Percentiles rank a stretch among this genome's conserved stretches.
phyloP scores from a whole-genome alignment of 2,113 vertebrate genomes.

The Setophaga kirtlandii region DNA sequence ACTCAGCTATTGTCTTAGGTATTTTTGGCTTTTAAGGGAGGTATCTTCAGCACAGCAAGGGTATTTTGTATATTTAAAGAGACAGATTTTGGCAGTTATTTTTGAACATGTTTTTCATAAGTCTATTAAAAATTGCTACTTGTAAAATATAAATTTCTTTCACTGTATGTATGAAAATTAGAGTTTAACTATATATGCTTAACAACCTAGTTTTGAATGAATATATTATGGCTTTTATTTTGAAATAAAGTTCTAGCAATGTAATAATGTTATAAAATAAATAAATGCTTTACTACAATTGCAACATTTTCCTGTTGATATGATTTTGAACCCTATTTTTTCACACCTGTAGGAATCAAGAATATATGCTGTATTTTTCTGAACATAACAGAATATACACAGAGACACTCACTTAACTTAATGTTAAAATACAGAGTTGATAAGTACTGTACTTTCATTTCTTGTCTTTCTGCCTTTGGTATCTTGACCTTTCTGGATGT shows the following conservation, averaged over 20 bases:
- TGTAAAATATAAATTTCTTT: slow-evolving; percentile 71
- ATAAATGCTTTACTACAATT: slow-evolving; percentile 59
- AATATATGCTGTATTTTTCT: neutral
- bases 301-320: neutral
- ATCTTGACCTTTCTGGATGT: slow-evolving; percentile 20
- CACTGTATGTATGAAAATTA: slow-evolving; percentile 70
- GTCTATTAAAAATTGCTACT: slow-evolving; percentile 67
- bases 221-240: slow-evolving; percentile 71
- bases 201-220: slow-evolving; percentile 73
- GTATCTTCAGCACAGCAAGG: slow-evolving; percentile 38
- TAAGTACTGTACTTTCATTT: neutral
- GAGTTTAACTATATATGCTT: slow-evolving; percentile 71
- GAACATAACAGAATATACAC: neutral
- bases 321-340: slow-evolving; percentile 1
- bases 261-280: slow-evolving; percentile 70
- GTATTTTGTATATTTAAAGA: slow-evolving; percentile 75
- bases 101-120: slow-evolving; percentile 70
- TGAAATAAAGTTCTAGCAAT: slow-evolving; percentile 55
- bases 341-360: neutral
- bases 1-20: slow-evolving; percentile 30
- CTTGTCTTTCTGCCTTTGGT: neutral
- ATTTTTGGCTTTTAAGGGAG: slow-evolving; percentile 61
- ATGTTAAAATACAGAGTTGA: neutral
- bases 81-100: slow-evolving; percentile 73
- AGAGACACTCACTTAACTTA: neutral